Conservation (phyloP, 2,888 invertebrate genomes). For the Lomographa bimaculata region DNA sequence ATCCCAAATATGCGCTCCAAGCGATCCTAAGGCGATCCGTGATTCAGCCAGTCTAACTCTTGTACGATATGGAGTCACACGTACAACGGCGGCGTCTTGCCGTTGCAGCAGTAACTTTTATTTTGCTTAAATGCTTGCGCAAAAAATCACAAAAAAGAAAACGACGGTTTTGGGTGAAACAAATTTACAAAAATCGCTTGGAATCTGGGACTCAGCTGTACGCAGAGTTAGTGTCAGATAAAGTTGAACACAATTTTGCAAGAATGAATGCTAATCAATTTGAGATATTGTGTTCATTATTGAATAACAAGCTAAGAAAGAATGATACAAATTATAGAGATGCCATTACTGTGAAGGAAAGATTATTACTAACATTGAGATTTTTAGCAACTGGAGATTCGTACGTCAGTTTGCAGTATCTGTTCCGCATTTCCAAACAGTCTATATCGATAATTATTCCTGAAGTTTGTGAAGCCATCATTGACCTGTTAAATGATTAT, state of each 20-base stretch:
- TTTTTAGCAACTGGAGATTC: no score
- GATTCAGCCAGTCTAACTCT: constrained; percentile 26
- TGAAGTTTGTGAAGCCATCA: no score
- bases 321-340: no score
- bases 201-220: constrained; percentile 15
- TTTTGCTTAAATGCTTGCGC: constrained; percentile 27
- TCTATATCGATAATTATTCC: no score
- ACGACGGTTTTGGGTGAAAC: constrained; percentile 25
- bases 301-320: constrained; percentile 23
- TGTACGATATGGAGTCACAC: constrained; percentile 24
- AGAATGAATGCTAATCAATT: constrained; percentile 31
- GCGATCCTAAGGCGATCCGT: constrained; percentile 20
- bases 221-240: neutral
- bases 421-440: no score
- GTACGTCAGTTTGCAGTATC: no score
- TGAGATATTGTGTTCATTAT: constrained; percentile 33
- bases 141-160: constrained; percentile 21
- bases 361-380: no score
- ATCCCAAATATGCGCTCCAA: constrained; percentile 12
- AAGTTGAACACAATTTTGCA: constrained; percentile 32
- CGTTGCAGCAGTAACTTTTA: constrained; percentile 27
- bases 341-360: no score
- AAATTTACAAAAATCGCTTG: constrained; percentile 18
- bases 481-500: no score
- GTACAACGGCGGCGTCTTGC: constrained; percentile 27